Evolutionary conservation across 2,113 vertebrate species (phyloP), one percentile per base, ranked within the genome.

Genomic region (Elephantulus edwardii): DNA sequence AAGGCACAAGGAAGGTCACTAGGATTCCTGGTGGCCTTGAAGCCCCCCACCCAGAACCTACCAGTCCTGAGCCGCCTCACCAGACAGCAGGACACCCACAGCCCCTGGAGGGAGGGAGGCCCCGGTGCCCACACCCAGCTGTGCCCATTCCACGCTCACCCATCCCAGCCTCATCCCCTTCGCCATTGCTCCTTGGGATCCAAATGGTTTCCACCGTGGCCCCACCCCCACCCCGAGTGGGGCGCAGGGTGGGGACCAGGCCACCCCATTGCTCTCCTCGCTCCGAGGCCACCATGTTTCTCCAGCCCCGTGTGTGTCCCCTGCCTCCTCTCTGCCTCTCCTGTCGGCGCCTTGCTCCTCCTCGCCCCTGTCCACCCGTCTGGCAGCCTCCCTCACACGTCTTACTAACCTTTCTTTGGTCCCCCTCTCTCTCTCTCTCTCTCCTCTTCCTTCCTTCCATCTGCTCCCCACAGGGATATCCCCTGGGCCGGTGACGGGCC

Each of bases 301-400:
- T 90, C 81, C 86, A 9, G 88, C 76, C 87, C 70, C 50, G n/a
- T 95, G 10, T 94, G 95, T 92, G 77, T 96, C 86, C 92, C 83
- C 93, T 62, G 89, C 96, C 50, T 77, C 96, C 96, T 97, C 96
- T 97, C 95, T 91, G 97, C 97, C 97, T 96, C 96, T 96, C 96
- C 97, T 96, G 96, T 96, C 74, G 86, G 97, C 97, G 88, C n/a
- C 33, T 93, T 14, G 93, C 94, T 95, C 87, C 83, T 91, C 94
- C 83, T 89, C 74, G 95, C 84, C 84, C 83, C 64, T 93, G 60
- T 35, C n/a, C n/a, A 92, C 89, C 87, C 94, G 56, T 92, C 93
- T 89, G 44, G 91, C 94, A 91, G 94, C 84, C 66, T 62, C 70
- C 16, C 2, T 89, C 96, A 93, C 94, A 78, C 86, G 95, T 80